A percentile compares a stretch with the other conserved stretches of the same genome.
phyloP scores from a whole-genome alignment of 2,797 vertebrate species.

The Odontamblyopus rebecca region DNA sequence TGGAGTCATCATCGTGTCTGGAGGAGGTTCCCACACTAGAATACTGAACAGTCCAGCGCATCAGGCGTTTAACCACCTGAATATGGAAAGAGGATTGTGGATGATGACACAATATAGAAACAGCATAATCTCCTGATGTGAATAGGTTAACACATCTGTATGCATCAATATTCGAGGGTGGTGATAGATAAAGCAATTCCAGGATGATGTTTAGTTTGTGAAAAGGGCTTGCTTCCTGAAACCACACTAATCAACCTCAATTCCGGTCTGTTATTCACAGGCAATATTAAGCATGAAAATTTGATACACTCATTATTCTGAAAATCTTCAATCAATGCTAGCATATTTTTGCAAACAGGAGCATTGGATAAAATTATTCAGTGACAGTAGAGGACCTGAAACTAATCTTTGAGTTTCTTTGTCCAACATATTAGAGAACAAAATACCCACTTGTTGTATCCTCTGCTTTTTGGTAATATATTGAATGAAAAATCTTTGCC shows the following conservation, averaged over 20 bases:
- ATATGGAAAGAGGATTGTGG: constrained; percentile 27
- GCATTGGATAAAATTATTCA: neutral
- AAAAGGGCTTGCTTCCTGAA: neutral
- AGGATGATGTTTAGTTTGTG: neutral
- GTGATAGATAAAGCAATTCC: neutral
- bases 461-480: neutral
- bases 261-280: neutral
- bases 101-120: constrained; percentile 26
- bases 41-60: constrained; percentile 52
- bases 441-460: neutral
- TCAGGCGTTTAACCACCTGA: constrained; percentile 42
- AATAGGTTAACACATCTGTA: constrained; percentile 18
- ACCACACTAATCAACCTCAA: neutral
- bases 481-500: neutral
- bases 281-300: neutral
- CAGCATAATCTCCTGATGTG: constrained; percentile 16
- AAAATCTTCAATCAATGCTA: neutral
- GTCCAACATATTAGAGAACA: neutral
- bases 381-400: neutral
- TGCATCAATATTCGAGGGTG: neutral
- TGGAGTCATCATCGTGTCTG: constrained; percentile 60
- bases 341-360: neutral
- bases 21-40: constrained; percentile 51
- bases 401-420: neutral
- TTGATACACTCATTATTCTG: neutral